Evolutionary conservation across 2,797 vertebrate species (phyloP), one percentile per base, ranked within the genome.

Genomic region (Oryzias sinensis): DNA sequence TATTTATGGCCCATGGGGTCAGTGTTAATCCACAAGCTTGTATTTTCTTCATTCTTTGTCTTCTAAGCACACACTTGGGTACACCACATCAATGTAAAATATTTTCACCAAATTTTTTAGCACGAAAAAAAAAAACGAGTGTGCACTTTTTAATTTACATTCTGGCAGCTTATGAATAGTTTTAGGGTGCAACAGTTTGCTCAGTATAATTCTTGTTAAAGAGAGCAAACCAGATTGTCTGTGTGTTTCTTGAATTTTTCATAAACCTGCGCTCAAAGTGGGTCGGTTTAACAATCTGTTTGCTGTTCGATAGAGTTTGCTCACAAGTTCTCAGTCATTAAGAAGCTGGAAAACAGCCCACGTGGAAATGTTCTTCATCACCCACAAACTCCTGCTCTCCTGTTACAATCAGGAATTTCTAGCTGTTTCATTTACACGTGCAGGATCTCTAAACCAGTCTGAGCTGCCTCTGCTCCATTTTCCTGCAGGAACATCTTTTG

Each of bases 381-480:
- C 63, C 27, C 42, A 33, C 44, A 59, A 7, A 53, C 52, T 49
- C 53, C 56, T 59, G 53, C 48, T 48, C 29, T 24, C 52, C 68
- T 69, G 37, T 74, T 81, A 79, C 69, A 11, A 65, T 60, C 68
- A 6, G 43, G 5, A 44, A 76, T 81, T 61, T 55, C 55, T 81
- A 72, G 74, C 73, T 72, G 48, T 62, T 70, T 78, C 74, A 62
- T 56, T 55, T 43, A 25, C 51, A 60, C 49, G 29, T 45, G 48
- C 49, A 55, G 41, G 59, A 60, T 49, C 54, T 78, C 75, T 74
- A 72, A 78, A 81, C 61, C 66, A 24, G 56, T 24, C 65, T 76
- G 63, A 49, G 59, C 7, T 43, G 43, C 53, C 41, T 42, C 42
- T 51, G 49, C 42, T 51, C 47, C 56, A 29, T 29, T 53, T 47